These are phyloP conservation scores for Hypanus sabinus DNA, from an alignment of 2,113 vertebrate genomes.

Conservation along the genomic window DNA sequence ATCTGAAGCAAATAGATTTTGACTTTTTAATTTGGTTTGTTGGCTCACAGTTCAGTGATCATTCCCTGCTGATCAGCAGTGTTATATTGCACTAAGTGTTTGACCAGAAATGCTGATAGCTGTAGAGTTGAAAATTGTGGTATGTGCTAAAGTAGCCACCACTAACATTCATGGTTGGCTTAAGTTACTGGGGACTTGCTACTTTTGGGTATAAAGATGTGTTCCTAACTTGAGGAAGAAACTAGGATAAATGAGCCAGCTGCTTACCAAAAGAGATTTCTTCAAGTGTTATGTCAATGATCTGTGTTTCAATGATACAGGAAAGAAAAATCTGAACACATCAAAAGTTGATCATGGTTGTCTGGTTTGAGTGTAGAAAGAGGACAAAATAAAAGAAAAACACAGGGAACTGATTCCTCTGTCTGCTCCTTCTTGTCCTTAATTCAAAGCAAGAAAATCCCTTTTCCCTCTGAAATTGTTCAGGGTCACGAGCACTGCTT, in stretches of 20 bases:
- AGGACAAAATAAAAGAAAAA: not conserved
- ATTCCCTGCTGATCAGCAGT: constrained; percentile 45
- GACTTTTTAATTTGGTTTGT: constrained; percentile 49
- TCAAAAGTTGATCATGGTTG: not conserved
- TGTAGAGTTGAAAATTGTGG: not conserved
- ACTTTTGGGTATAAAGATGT: too few relatives aligned
- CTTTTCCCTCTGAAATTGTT: not conserved
- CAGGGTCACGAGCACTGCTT: not conserved
- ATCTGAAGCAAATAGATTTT: constrained; percentile 52
- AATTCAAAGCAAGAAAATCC: not conserved
- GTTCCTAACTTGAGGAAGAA: too few relatives aligned
- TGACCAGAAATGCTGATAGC: not conserved
- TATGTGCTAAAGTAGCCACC: too few relatives aligned
- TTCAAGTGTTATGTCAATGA: not conserved
- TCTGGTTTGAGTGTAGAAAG: not conserved
- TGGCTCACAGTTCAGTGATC: constrained; percentile 50
- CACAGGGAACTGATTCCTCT: not conserved
- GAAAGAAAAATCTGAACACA: not conserved
- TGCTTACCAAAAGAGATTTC: not conserved
- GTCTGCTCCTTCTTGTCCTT: not conserved
- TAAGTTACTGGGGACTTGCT: too few relatives aligned
- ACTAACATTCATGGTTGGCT: too few relatives aligned
- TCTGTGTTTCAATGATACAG: not conserved
- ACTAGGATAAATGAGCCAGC: not conserved
- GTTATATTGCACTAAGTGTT: constrained; percentile 40